Evolutionary conservation across 2,113 vertebrate species (phyloP).

Genomic region (Spizaetus ornatus): DNA sequence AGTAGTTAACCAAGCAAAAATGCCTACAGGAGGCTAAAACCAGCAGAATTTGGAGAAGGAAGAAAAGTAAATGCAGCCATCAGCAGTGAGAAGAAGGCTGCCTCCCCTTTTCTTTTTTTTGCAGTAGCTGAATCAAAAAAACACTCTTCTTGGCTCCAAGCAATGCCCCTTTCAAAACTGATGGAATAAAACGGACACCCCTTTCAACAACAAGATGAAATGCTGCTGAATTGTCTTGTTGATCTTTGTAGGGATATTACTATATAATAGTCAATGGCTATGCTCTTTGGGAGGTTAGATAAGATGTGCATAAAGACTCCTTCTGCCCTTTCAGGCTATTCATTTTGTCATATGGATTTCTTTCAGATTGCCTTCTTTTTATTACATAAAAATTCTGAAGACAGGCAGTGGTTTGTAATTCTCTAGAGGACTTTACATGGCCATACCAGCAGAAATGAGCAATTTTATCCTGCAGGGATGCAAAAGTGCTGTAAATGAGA

Average conservation of each 20-base stretch:
- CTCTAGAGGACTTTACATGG: not conserved
- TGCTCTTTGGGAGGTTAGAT: not conserved
- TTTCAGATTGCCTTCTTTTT: not conserved
- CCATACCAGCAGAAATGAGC: not conserved
- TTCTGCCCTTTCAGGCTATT: not conserved
- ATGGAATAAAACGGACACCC: not conserved
- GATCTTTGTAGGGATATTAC: not conserved
- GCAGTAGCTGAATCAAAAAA: not conserved
- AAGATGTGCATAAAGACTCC: not conserved
- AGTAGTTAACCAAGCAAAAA: not conserved
- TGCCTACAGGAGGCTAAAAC: not conserved
- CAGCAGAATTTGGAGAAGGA: not conserved
- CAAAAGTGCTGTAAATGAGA: not conserved
- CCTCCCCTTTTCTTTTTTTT: not conserved
- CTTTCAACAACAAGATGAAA: slow-evolving; percentile 7
- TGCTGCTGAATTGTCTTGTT: not conserved
- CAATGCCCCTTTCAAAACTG: not conserved
- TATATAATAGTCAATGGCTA: not conserved
- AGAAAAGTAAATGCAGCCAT: not conserved
- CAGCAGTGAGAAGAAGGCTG: not conserved
- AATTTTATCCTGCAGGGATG: not conserved
- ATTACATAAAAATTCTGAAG: not conserved
- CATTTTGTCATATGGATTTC: not conserved
- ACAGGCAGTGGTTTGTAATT: not conserved
- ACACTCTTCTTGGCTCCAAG: not conserved